Evolutionary conservation across 2,797 vertebrate genomes (phyloP), one percentile per base, ranked within the genome.

Genomic region (Clarias platycephalus): DNA sequence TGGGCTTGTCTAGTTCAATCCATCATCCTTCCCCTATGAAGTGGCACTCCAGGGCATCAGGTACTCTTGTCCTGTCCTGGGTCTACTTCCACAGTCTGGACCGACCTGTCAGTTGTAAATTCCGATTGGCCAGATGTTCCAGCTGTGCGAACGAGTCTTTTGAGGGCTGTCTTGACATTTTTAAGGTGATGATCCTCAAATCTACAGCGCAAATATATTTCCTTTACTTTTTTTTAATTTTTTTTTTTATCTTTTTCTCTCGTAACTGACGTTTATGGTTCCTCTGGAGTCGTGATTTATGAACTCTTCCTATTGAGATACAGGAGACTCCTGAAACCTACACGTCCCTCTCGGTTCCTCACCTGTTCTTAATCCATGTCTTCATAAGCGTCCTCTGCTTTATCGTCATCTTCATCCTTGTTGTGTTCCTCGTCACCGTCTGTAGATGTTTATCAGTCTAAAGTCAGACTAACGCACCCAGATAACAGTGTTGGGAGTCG

Each of bases 31-130:
- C 18, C 0, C 34, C 16, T 15, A n/a, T 24, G 49, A 7, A 57
- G 70, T 83, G 26, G 34, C 76, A 76, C 58, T 60, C 8, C 18
- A 74, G 63, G 67, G 10, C n/a, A 76, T 80, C 80, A 28, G 80
- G 53, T 44, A 7, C 24, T 26, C 63, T 62, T 18, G 26, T 82
- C 37, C 28, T 2, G 31, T 84, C 53, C 34, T 24, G 18, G 20
- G 37, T 60, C 20, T n/a, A 62, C 3, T 44, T 78, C 44, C 58
- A 49, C 28, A 62, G 37, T 57, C 82, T 28, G 4, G 22, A 81
- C 53, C 53, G 6, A 71, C 53, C 53, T 70, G 57, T 63, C 70
- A 44, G 68, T 44, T 63, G 74, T 63, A 34, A 68, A 16, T 68
- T 55, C 9, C 10, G 10, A 28, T 31, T 40, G 37, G 79, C 22